Conservation (phyloP, 2,888 invertebrate species). For the Pyrocoelia pectoralis region DNA sequence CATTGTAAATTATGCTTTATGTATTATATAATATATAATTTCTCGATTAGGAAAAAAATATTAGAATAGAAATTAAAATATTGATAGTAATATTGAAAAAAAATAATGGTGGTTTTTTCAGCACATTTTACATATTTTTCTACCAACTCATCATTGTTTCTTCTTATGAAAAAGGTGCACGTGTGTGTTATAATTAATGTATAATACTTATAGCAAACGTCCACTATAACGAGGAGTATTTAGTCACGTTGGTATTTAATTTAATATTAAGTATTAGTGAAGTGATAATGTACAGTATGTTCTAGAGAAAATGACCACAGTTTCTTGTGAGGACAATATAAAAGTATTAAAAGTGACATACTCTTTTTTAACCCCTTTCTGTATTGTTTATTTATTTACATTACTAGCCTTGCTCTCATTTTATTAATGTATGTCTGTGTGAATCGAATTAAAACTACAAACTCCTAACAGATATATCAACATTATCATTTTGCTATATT, state of each 20-base stretch:
- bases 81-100: constrained; percentile 15
- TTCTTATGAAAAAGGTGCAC: constrained; percentile 13
- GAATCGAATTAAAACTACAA: no score
- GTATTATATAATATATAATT: constrained; percentile 24
- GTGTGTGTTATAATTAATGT: constrained; percentile 21
- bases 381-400: no score
- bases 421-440: no score
- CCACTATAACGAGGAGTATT: constrained; percentile 16
- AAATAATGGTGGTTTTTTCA: constrained; percentile 19
- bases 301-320: constrained; percentile 1
- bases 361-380: background rate
- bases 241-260: constrained; percentile 8
- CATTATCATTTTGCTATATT: no score
- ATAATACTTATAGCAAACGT: constrained; percentile 17
- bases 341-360: background rate
- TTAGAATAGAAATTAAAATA: constrained; percentile 1
- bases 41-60: constrained; percentile 7
- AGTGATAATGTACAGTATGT: constrained; percentile 10
- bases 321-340: constrained; percentile 9
- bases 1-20: constrained; percentile 33
- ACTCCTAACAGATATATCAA: no score
- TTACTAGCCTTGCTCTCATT: no score
- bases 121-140: constrained; percentile 32
- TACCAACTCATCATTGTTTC: constrained; percentile 23
- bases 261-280: constrained; percentile 1